Base-by-base conservation (phyloP, 2,797 vertebrate genomes). In the Eulemur coronatus region DNA sequence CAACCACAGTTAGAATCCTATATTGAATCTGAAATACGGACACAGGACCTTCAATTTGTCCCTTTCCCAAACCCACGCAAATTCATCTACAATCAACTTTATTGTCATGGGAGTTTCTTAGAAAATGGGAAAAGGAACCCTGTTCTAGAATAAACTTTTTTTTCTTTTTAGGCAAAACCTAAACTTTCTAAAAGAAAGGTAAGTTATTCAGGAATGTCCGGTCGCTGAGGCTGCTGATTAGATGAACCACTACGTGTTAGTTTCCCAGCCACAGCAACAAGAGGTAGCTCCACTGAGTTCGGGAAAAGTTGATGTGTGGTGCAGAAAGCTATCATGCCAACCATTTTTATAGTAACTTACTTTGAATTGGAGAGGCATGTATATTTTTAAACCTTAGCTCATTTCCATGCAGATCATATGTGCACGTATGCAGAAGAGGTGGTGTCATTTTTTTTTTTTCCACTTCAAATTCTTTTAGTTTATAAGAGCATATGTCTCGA, bases 251-350 rank as follows among this genome's bases (percentile, higher is more conserved):
- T 8, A 87, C 6, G 12, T 2, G 92, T 73, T 95, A 17, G 26
- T 12, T n/a, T n/a, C 18, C 15, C 78, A 20, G 9, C 15, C 35
- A 28, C n/a, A 48, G 84, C 84, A 43, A 87, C 70, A 65, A 75
- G 0, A 2, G 48, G 70, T 33, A 75, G 18, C 2, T 4, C 70
- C 26, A 11, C 33, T n/a, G 5, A 20, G 3, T n/a, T 91, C 50
- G 72, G 76, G 81, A 70, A 43, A 95, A 22, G 30, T 59, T 2
- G 78, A 2, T 78, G 61, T 18, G 72, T 48, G 92, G 30, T 96
- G 97, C 76, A 93, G 82, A 97, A 96, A 97, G 33, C 91, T 87
- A 65, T 65, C 85, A 57, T 22, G 13, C 35, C 88, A 97, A 92
- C 67, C 28, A 33, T 1, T 70, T 78, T 79, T 48, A 14, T 52